A percentile compares a stretch with the other conserved stretches of the same genome.
These are phyloP conservation scores for Ormyrus pomaceus DNA, from an alignment of 2,888 invertebrate species.

Conservation along the genomic window DNA sequence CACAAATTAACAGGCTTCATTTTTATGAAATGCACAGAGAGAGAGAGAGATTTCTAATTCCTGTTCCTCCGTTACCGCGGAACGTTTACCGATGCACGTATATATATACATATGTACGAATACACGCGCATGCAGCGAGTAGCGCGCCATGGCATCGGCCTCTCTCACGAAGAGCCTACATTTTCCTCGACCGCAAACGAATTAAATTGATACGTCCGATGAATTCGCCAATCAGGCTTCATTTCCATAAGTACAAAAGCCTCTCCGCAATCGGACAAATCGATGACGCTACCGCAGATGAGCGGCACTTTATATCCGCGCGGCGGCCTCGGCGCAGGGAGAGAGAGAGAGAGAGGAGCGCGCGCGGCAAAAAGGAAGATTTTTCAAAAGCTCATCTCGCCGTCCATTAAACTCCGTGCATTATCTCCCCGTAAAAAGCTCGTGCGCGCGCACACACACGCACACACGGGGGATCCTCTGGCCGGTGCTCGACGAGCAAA, in stretches of 20 bases:
- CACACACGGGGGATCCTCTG: conserved; percentile 7
- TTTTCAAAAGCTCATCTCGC: conserved; percentile 51
- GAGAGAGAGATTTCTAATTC: too few relatives aligned
- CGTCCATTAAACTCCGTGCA: conserved; percentile 49
- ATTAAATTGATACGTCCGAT: conserved; percentile 29
- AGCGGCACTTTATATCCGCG: not conserved
- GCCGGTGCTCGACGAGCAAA: conserved; percentile 36
- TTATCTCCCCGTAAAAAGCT: conserved; percentile 47
- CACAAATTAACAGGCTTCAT: too few relatives aligned
- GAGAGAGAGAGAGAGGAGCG: too few relatives aligned
- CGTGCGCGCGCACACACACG: not conserved
- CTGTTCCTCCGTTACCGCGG: not conserved
- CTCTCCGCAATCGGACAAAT: conserved; percentile 28
- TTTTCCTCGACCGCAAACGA: not conserved
- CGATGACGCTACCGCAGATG: conserved; percentile 25
- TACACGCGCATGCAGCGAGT: too few relatives aligned
- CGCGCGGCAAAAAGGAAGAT: conserved; percentile 24
- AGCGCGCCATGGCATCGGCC: too few relatives aligned
- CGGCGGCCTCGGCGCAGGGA: not conserved
- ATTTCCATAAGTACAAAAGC: conserved; percentile 27
- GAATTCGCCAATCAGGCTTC: conserved; percentile 27
- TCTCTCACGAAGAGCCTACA: too few relatives aligned
- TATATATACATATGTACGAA: too few relatives aligned
- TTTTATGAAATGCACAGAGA: too few relatives aligned
- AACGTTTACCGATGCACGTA: not conserved